Conservation (phyloP, 2,888 invertebrate genomes). For the Ectemnius cavifrons region DNA sequence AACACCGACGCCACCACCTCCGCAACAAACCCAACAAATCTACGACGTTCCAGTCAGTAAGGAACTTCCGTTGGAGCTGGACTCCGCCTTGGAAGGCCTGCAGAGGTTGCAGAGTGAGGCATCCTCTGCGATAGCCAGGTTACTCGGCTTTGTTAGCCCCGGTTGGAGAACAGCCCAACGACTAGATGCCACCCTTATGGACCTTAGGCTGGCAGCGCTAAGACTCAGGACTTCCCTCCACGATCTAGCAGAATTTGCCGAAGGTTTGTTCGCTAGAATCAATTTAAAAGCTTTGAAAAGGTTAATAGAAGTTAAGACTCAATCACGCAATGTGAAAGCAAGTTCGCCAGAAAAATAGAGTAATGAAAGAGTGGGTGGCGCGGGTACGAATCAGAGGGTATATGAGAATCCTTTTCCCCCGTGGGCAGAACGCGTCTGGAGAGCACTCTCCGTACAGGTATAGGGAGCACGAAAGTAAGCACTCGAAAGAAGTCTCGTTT, state of each 20-base stretch:
- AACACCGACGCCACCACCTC: slow-evolving; percentile 69
- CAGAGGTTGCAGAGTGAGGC: slow-evolving; percentile 89
- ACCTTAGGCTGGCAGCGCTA: slow-evolving; percentile 89
- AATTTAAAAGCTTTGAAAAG: too few relatives aligned
- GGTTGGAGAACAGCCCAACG: slow-evolving; percentile 91
- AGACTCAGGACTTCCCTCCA: slow-evolving; percentile 89
- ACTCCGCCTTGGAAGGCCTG: slow-evolving; percentile 87
- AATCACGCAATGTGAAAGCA: background rate
- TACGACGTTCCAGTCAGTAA: slow-evolving; percentile 84
- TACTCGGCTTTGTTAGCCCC: slow-evolving; percentile 88
- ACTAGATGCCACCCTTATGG: slow-evolving; percentile 88
- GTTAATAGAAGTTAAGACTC: background rate
- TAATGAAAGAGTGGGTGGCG: background rate
- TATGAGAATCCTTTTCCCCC: background rate
- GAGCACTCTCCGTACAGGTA: background rate
- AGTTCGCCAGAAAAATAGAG: background rate
- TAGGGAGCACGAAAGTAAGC: background rate
- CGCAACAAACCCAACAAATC: slow-evolving; percentile 74
- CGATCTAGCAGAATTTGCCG: slow-evolving; percentile 93
- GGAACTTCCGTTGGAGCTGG: slow-evolving; percentile 86
- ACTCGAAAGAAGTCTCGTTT: slow-evolving; percentile 2
- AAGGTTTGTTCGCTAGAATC: slow-evolving; percentile 79
- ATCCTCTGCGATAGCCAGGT: slow-evolving; percentile 87
- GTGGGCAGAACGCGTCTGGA: background rate
- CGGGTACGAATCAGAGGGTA: background rate